Conservation (phyloP, 2,888 invertebrate genomes). For the Limnephilus rhombicus region DNA sequence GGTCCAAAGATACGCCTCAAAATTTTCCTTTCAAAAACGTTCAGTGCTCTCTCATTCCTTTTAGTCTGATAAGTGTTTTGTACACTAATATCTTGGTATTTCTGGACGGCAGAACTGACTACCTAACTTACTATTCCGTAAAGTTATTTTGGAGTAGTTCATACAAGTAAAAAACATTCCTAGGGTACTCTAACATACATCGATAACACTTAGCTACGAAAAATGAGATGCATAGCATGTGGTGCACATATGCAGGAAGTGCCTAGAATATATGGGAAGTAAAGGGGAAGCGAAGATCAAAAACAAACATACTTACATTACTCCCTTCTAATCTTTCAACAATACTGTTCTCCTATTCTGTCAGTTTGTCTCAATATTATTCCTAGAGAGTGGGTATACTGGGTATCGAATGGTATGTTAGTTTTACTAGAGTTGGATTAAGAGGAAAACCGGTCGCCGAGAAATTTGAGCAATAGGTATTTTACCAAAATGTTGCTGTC, state of each 20-base stretch:
- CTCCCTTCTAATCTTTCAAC: background rate
- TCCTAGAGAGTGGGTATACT: background rate
- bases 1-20: too few relatives aligned
- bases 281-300: background rate
- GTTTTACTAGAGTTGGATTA: background rate
- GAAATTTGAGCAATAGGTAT: too few relatives aligned
- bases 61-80: too few relatives aligned
- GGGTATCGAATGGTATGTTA: background rate
- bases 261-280: background rate
- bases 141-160: background rate
- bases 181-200: background rate
- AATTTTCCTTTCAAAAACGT: too few relatives aligned
- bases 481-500: too few relatives aligned
- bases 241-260: constrained; percentile 25
- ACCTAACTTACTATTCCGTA: too few relatives aligned
- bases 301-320: background rate
- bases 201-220: background rate
- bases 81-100: too few relatives aligned
- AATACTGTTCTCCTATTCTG: background rate
- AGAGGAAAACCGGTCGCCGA: too few relatives aligned
- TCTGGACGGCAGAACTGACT: too few relatives aligned
- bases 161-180: background rate
- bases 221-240: background rate
- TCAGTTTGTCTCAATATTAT: background rate
- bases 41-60: too few relatives aligned